phyloP scores from a whole-genome alignment of 2,113 vertebrate species.

The Pheucticus melanocephalus region DNA sequence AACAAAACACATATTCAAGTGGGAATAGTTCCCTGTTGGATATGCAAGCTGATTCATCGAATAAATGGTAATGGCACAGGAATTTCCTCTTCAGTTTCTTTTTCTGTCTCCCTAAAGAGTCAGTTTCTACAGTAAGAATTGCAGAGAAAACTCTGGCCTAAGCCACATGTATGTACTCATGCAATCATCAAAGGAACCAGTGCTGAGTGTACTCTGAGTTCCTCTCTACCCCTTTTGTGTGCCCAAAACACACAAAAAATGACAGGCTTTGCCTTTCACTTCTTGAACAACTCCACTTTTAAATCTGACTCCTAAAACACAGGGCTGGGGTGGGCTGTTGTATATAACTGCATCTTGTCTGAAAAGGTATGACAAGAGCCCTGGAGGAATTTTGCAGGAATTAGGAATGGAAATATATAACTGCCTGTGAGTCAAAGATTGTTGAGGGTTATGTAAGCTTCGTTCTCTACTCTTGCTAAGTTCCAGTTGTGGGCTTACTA shows the following conservation, averaged over 20 bases:
- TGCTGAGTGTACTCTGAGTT: neutral
- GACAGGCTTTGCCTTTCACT: neutral
- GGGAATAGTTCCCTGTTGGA: neutral
- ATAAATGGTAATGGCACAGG: neutral
- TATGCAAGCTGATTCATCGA: neutral
- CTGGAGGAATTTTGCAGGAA: neutral
- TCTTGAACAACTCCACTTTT: neutral
- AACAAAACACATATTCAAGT: neutral
- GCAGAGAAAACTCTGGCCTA: neutral
- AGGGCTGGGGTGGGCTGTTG: neutral
- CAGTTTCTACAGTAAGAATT: neutral
- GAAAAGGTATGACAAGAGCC: neutral
- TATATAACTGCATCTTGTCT: neutral
- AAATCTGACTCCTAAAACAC: neutral
- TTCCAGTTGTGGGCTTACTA: neutral
- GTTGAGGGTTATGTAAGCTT: neutral
- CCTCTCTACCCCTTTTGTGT: neutral
- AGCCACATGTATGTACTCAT: rapidly evolving
- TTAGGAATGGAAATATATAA: neutral
- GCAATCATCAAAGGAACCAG: neutral
- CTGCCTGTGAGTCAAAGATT: neutral
- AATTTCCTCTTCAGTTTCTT: neutral
- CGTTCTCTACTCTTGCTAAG: neutral
- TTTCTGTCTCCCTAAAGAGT: neutral
- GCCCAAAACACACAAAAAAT: neutral